Evolutionary conservation across 2,113 vertebrate species (phyloP), one percentile per base, ranked within the genome.

Genomic region (Oreochromis spilurus): DNA sequence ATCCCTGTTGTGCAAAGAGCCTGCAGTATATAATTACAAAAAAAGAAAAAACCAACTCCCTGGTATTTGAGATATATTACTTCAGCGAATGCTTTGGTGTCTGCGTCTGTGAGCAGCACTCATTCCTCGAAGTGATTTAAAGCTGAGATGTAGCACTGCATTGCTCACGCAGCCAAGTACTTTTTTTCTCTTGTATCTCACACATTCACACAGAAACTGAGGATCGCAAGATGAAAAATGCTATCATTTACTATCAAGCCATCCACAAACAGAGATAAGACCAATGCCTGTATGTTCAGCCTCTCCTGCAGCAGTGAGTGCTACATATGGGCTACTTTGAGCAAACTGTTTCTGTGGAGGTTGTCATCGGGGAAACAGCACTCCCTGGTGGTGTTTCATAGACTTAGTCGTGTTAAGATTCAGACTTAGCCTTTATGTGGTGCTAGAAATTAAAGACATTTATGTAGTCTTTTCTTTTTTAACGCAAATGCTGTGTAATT

Each of bases 371-470:
- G 45, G 11, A 79, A 85, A 84, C 85, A 88, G 90, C 89, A 2
- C 81, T 13, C 78, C 90, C 93, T 93, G 81, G 84, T 91, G 94
- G 91, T 57, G 16, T 7, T 24, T 83, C 1, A 80, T 3, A 29
- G 24, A 48, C 4, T 12, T 4, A 38, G n/a, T 11, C 5, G 14
- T 48, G 16, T 40, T 14, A 29, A 19, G 52, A 72, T 34, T 77
- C 9, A 77, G 26, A 52, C 10, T 77, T 50, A 2, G 45, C 45
- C 16, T 11, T 8, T n/a, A 31, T 52, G 34, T 77, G 72, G 10
- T 34, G 9, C 48, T 31, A 34, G 0, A 31, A 50, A 50, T 77
- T 13, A 31, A 50, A 77, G 43, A 12, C 16, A 31, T 48, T 48
- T 75, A 14, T 26, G 8, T 11, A 31, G 24, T 75, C 5, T 50